These are phyloP conservation scores for Dicrostonyx torquatus DNA, from an alignment of 2,797 vertebrate genomes.

Conservation along the genomic window DNA sequence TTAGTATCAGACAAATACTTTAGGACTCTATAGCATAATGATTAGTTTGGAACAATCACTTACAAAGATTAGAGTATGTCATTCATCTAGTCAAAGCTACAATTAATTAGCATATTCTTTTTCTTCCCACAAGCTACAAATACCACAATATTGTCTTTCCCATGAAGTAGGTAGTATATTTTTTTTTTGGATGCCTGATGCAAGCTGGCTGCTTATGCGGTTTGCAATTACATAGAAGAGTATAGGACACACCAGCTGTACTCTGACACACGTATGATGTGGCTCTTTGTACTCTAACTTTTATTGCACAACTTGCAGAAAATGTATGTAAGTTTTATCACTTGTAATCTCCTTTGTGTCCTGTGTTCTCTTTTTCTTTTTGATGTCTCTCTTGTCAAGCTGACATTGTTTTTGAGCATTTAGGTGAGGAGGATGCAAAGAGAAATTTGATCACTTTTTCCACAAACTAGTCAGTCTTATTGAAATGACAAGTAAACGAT, in stretches of 20 bases:
- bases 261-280: neutral
- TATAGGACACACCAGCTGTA: neutral
- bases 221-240: neutral
- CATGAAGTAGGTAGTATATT: neutral
- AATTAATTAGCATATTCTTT: slow-evolving; percentile 57
- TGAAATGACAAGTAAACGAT: neutral
- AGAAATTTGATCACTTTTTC: neutral
- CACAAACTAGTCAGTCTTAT: neutral
- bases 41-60: slow-evolving; percentile 71
- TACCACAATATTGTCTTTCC: neutral
- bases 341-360: neutral
- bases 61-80: slow-evolving; percentile 51
- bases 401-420: neutral
- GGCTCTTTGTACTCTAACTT: neutral
- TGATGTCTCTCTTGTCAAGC: neutral
- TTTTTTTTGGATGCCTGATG: neutral
- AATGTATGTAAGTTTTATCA: neutral
- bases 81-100: slow-evolving; percentile 64
- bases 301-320: neutral
- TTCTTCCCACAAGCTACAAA: neutral
- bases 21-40: slow-evolving; percentile 61
- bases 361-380: neutral
- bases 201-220: neutral
- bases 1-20: slow-evolving; percentile 83
- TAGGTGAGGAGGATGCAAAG: neutral